These are phyloP conservation scores for Thunnus albacares DNA, from an alignment of 2,797 vertebrate genomes.

Conservation along the genomic window DNA sequence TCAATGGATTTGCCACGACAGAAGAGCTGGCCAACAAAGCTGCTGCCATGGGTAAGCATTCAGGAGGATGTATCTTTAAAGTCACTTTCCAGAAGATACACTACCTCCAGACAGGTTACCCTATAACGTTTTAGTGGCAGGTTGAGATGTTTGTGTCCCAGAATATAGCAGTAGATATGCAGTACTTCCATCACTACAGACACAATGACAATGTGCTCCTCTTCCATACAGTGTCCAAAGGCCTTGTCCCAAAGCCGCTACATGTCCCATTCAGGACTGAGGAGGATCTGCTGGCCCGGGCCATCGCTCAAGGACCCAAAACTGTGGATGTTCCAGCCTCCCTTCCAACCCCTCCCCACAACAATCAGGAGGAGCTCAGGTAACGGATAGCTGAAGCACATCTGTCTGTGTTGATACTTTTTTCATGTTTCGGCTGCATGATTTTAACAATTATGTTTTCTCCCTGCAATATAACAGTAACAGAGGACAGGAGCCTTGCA, in stretches of 20 bases:
- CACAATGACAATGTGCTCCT: constrained; percentile 12
- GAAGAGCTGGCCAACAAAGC: constrained; percentile 97
- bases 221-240: constrained; percentile 90
- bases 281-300: constrained; percentile 94
- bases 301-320: constrained; percentile 96
- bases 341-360: constrained; percentile 97
- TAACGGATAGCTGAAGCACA: constrained; percentile 53
- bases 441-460: constrained; percentile 25
- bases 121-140: background rate
- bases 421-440: background rate
- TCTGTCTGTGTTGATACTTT: background rate
- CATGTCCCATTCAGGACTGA: constrained; percentile 95
- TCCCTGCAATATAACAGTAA: constrained; percentile 46
- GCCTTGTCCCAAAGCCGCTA: constrained; percentile 92
- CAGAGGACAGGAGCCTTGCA: constrained; percentile 94
- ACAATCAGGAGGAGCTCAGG: constrained; percentile 99
- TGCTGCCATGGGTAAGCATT: constrained; percentile 89
- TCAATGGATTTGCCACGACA: constrained; percentile 97
- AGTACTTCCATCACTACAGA: background rate
- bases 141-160: background rate
- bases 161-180: background rate
- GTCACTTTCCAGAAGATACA: background rate
- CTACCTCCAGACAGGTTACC: background rate
- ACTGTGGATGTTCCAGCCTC: constrained; percentile 98
- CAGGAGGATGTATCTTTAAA: constrained; percentile 43